Percentiles rank a stretch among this genome's conserved stretches.
These are phyloP conservation scores for Mesoclemmys tuberculata DNA, from an alignment of 2,113 vertebrate species.

Conservation along the genomic window DNA sequence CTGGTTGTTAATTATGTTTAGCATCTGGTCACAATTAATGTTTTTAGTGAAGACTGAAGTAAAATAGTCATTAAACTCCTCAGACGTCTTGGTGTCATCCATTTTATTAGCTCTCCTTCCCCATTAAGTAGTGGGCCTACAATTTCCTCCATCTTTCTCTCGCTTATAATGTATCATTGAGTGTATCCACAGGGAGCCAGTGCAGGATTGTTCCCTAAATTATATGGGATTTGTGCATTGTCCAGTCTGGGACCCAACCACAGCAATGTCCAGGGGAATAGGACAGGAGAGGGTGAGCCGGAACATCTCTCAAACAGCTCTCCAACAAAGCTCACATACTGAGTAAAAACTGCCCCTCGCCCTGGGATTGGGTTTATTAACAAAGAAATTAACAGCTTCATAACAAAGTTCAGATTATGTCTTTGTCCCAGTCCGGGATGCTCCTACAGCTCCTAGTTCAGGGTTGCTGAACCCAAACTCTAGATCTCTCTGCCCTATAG, in stretches of 20 bases:
- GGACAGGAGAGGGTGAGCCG: background rate
- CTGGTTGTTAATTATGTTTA: background rate
- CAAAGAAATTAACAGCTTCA: background rate
- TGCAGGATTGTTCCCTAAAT: background rate
- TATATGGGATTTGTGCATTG: background rate
- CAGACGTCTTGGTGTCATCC: background rate
- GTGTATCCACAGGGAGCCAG: too few species aligned
- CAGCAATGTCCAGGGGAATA: background rate
- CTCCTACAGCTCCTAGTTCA: background rate
- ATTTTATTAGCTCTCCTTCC: background rate
- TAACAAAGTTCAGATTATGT: background rate
- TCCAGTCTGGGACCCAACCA: background rate
- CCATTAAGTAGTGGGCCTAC: background rate
- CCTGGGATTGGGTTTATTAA: background rate
- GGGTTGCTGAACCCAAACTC: background rate
- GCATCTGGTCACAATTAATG: background rate
- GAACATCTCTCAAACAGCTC: background rate
- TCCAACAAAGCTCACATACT: background rate
- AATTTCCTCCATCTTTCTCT: background rate
- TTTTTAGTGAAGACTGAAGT: background rate
- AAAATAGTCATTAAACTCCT: background rate
- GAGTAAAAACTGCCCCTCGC: background rate
- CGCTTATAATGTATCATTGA: background rate
- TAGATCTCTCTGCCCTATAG: background rate
- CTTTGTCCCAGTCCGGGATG: background rate